Evolutionary conservation across 2,888 invertebrate genomes (phyloP).

Genomic region (Lithophane socia): DNA sequence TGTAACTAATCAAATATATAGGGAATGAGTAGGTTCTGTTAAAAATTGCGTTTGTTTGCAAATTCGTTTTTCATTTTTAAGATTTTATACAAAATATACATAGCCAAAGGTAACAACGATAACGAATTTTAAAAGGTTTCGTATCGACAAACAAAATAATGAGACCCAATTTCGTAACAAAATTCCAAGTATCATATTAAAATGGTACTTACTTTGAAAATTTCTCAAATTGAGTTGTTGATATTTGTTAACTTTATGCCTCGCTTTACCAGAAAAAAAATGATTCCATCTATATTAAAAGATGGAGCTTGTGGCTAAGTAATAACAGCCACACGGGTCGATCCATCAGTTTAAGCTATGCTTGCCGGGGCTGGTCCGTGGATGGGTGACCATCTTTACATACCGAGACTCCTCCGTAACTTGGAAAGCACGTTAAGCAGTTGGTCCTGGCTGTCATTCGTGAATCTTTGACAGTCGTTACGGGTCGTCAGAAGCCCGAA

Average conservation of each 20-base stretch:
- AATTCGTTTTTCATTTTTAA: neutral
- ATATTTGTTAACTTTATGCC: slow-evolving; percentile 34
- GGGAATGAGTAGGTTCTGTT: too few relatives aligned
- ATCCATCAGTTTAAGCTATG: too few relatives aligned
- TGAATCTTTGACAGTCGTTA: too few relatives aligned
- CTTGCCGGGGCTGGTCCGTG: too few relatives aligned
- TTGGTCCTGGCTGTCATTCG: too few relatives aligned
- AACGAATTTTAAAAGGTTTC: slow-evolving; percentile 40
- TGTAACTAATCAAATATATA: neutral
- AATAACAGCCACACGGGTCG: too few relatives aligned
- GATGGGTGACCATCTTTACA: too few relatives aligned
- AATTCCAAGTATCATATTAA: slow-evolving; percentile 39
- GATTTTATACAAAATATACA: slow-evolving; percentile 16
- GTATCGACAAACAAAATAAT: slow-evolving; percentile 53
- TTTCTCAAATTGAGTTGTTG: slow-evolving; percentile 48
- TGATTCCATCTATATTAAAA: too few relatives aligned
- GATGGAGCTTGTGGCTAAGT: too few relatives aligned
- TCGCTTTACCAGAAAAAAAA: neutral
- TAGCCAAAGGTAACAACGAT: slow-evolving; percentile 1
- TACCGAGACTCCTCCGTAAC: too few relatives aligned
- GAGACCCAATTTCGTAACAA: slow-evolving; percentile 45
- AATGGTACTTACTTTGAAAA: slow-evolving; percentile 46
- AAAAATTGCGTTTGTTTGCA: neutral
- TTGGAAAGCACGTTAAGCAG: too few relatives aligned
- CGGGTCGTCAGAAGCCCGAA: too few relatives aligned